These are phyloP conservation scores for Tridacna crocea DNA, from an alignment of 2,888 invertebrate genomes.

Conservation along the genomic window DNA sequence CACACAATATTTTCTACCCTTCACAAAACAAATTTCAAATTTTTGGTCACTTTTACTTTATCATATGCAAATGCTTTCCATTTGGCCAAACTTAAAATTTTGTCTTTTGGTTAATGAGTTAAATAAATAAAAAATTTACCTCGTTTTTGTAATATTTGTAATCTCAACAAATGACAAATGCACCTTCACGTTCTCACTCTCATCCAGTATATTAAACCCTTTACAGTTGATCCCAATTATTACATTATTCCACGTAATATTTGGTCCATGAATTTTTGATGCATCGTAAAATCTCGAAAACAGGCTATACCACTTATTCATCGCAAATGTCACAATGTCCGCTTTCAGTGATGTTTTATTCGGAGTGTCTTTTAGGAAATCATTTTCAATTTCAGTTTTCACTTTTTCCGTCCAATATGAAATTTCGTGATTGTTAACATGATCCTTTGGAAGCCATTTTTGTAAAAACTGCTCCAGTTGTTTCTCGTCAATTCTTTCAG, in stretches of 20 bases:
- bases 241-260: conserved; percentile 60
- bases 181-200: conserved; percentile 70
- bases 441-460: conserved; percentile 71
- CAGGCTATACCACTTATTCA: conserved; percentile 73
- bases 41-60: no score
- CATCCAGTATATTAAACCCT: conserved; percentile 75
- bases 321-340: conserved; percentile 75
- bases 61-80: no score
- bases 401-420: conserved; percentile 64
- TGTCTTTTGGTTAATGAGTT: no score
- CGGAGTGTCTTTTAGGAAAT: conserved; percentile 63
- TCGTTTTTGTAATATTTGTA: conserved; percentile 63
- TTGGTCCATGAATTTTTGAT: conserved; percentile 64
- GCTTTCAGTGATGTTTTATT: conserved; percentile 64
- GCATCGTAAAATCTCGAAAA: conserved; percentile 79
- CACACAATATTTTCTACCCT: no score
- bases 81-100: no score
- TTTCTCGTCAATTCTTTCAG: conserved; percentile 56
- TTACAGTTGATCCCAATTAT: conserved; percentile 75
- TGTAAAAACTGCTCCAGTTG: conserved; percentile 71
- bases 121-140: conserved; percentile 61
- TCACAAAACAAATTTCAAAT: no score
- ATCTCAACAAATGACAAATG: conserved; percentile 73
- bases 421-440: conserved; percentile 50
- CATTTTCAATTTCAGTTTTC: conserved; percentile 63